Conservation (phyloP, 2,888 invertebrate genomes). For the Philopedon plagiatum region DNA sequence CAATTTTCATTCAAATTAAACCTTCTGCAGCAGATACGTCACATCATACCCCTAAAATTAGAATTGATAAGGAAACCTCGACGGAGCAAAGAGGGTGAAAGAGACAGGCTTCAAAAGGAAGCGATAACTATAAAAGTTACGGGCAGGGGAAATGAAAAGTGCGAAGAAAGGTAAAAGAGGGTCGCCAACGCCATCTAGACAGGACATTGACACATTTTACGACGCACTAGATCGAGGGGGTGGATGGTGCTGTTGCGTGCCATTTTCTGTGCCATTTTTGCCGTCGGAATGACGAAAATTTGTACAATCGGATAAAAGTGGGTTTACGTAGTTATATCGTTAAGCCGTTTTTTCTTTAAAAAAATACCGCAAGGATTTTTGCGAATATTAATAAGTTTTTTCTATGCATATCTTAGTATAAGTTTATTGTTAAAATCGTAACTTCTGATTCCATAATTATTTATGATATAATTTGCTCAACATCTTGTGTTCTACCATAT, state of each 20-base stretch:
- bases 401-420: too few relatives aligned
- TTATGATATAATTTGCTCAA: too few relatives aligned
- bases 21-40: constrained; percentile 19
- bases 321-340: constrained; percentile 24
- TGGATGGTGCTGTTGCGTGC: constrained; percentile 55
- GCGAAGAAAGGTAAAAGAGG: constrained; percentile 66
- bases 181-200: constrained; percentile 66
- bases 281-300: constrained; percentile 40
- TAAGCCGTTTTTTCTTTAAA: not conserved
- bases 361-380: too few relatives aligned
- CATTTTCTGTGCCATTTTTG: constrained; percentile 44
- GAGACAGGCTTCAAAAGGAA: constrained; percentile 58
- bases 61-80: constrained; percentile 66
- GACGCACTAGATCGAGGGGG: constrained; percentile 60
- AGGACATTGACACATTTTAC: constrained; percentile 62
- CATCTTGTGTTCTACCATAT: too few relatives aligned
- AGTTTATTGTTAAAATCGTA: too few relatives aligned
- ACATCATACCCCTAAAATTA: constrained; percentile 62
- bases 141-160: constrained; percentile 66
- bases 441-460: too few relatives aligned
- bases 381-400: too few relatives aligned
- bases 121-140: constrained; percentile 67
- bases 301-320: constrained; percentile 45
- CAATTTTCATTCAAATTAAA: constrained; percentile 15
- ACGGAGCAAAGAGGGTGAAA: constrained; percentile 59